Base-by-base conservation (phyloP, 1,140 invertebrate genomes). In the Brachionus rotundiformis region DNA sequence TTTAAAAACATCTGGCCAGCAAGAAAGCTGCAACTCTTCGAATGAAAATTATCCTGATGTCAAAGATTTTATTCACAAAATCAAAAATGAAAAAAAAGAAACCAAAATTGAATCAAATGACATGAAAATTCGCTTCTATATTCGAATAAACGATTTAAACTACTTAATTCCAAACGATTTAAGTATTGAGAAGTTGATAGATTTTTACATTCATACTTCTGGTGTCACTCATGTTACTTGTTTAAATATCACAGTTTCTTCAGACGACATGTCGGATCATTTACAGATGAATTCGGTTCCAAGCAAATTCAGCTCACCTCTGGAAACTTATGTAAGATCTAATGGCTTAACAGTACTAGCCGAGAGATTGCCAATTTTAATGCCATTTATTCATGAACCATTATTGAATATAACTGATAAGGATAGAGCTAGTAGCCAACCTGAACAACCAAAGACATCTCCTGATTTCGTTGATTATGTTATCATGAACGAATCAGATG, bases 281-380 rank as follows among this genome's bases (percentile, higher is more conserved):
- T n/a, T n/a, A 19, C 47, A 49, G 16, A n/a, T 49, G 47, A 83
- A 83, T 39, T 61, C 84, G 7, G 81, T 86, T 33, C 75, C 85
- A 33, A 61, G 16, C 59, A 83, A 4, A 83, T 86, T 4, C 89
- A 92, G 91, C 25, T 92, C 91, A 81, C 90, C 93, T 5, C 88
- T 95, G 82, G 92, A 93, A 83, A 92, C 94, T 39, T 95, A 95
- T 86, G 93, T 93, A 44, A 91, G 91, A 54, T 91, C 92, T 61
- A 94, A 94, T 31, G 94, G 94, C n/a, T 89, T 96, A 59, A 94
- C 93, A 4, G 88, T 95, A 25, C 87, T 96, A 16, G 94, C 94
- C 0, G 92, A 93, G 83, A 93, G 95, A 84, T 88, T 96, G 84
- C 94, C 94, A 0, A 90, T 94, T 0, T 90, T 95, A 11, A 94